Percentiles rank a stretch among this genome's conserved stretches.
Conservation (phyloP, 2,113 vertebrate genomes). For the Acanthisitta chloris region DNA sequence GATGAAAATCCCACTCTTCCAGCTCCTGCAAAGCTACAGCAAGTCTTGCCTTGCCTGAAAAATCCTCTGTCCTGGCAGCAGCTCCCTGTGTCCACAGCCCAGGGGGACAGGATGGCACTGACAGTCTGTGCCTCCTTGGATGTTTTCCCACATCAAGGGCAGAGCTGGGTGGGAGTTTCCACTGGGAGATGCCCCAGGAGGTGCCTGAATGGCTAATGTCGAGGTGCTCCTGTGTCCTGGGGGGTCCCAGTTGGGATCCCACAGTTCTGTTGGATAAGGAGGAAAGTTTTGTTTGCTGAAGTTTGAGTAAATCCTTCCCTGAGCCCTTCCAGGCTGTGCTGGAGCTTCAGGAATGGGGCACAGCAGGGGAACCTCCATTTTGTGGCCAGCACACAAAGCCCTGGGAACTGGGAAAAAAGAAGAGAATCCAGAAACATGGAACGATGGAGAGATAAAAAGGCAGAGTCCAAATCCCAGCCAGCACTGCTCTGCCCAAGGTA, state of each 20-base stretch:
- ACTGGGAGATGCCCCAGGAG: neutral
- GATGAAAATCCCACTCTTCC: neutral
- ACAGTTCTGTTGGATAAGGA: neutral
- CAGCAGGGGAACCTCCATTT: rapidly evolving
- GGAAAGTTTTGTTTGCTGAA: neutral
- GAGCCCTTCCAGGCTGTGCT: neutral
- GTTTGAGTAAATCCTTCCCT: neutral
- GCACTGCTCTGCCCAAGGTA: rapidly evolving
- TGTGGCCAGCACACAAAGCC: rapidly evolving
- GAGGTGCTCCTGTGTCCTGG: neutral
- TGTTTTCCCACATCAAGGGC: neutral
- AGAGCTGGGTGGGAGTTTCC: neutral
- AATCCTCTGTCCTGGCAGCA: neutral
- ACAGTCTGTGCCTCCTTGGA: too few species aligned
- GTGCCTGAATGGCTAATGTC: rapidly evolving
- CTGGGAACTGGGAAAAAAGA: neutral
- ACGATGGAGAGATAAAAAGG: neutral
- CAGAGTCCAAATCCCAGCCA: neutral
- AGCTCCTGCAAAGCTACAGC: neutral
- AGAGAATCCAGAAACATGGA: rapidly evolving
- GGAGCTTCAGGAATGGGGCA: neutral
- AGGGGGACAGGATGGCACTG: neutral
- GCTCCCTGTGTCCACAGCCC: neutral
- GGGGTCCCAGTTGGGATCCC: neutral
- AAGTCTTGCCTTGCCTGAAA: neutral